Percentiles rank a stretch among this genome's conserved stretches.
Conservation (phyloP, 2,113 vertebrate genomes). For the Malurus elegans region DNA sequence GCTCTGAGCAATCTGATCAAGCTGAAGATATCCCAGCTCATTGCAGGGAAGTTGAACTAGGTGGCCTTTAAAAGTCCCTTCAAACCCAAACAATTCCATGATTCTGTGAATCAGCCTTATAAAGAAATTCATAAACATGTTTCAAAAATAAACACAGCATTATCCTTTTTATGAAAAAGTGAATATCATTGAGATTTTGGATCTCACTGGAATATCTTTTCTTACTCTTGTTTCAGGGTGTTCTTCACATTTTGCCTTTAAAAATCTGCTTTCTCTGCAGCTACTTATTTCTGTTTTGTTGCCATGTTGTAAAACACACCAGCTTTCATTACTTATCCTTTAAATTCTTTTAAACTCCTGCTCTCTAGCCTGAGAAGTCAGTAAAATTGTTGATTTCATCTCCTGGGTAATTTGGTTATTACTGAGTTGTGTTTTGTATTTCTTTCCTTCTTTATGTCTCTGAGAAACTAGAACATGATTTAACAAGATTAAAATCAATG, state of each 20-base stretch:
- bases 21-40: background rate
- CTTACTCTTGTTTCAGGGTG: background rate
- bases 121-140: background rate
- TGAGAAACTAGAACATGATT: conserved; percentile 17
- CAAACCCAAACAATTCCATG: background rate
- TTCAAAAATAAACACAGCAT: background rate
- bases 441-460: conserved; percentile 15
- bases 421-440: conserved; percentile 24
- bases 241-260: background rate
- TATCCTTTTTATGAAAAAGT: background rate
- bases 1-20: background rate
- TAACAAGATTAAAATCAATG: conserved; percentile 49
- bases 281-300: background rate
- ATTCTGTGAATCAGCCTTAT: background rate
- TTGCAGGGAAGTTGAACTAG: background rate
- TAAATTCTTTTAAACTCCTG: conserved; percentile 13
- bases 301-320: background rate
- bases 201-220: background rate
- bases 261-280: conserved; percentile 1
- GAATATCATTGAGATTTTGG: background rate
- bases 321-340: conserved; percentile 10
- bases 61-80: background rate
- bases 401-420: conserved; percentile 1
- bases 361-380: background rate
- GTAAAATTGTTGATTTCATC: conserved; percentile 26